A percentile compares a stretch with the other conserved stretches of the same genome.
Conservation (phyloP, 2,888 invertebrate species). For the Arge pagana region DNA sequence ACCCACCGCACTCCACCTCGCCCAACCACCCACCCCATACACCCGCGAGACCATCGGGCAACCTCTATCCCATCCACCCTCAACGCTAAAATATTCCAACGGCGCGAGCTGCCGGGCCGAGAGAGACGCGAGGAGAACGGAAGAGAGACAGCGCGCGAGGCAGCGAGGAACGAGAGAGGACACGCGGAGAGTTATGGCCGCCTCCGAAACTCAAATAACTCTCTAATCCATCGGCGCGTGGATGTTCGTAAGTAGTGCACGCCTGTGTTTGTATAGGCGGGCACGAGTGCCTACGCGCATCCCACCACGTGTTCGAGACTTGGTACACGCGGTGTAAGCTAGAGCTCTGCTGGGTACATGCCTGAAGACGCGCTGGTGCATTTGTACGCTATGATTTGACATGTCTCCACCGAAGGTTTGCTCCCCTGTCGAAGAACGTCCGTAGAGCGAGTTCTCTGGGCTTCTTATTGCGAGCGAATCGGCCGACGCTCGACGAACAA, state of each 20-base stretch:
- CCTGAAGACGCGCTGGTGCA: too few species aligned
- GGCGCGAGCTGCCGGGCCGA: slow-evolving; percentile 51
- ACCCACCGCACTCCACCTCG: slow-evolving; percentile 42
- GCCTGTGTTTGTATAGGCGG: not conserved
- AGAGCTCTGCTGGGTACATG: too few species aligned
- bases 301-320: not conserved
- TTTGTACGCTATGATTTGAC: too few species aligned
- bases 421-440: too few species aligned
- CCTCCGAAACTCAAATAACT: slow-evolving; percentile 58
- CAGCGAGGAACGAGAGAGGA: slow-evolving; percentile 54
- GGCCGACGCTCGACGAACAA: too few species aligned
- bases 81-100: slow-evolving; percentile 56
- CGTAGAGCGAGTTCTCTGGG: too few species aligned
- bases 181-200: slow-evolving; percentile 56
- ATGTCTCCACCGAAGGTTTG: too few species aligned
- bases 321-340: not conserved
- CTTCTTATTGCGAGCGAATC: too few species aligned
- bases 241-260: slow-evolving; percentile 26
- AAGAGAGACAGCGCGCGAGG: slow-evolving; percentile 40
- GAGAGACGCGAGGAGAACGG: slow-evolving; percentile 42
- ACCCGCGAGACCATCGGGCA: too few species aligned
- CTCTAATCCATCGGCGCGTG: slow-evolving; percentile 57
- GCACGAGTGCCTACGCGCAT: not conserved
- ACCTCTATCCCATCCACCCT: slow-evolving; percentile 49
- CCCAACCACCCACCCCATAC: slow-evolving; percentile 34